Evolutionary conservation across 1,140 invertebrate species (phyloP), one percentile per base, ranked within the genome.

Genomic region (Neodiprion virginianus): DNA sequence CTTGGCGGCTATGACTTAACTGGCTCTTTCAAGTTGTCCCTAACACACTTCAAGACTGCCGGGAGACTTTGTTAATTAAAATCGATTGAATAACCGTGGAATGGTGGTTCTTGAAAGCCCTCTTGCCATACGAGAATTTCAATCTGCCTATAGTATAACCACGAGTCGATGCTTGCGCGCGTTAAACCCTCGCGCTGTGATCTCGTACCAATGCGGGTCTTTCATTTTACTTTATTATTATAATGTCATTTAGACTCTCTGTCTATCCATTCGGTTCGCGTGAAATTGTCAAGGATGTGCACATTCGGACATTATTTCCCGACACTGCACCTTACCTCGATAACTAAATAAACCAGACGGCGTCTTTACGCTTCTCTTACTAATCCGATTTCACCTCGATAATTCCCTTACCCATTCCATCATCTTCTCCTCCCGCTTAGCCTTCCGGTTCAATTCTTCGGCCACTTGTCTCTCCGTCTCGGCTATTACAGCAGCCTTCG

Each of bases 351-450:
- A 40, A 40, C 28, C 28, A 40, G 28, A 40, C 28, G 28, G 28
- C 28, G 28, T 40, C 28, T 40, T 5, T 40, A 5, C 28, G 28
- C 28, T 40, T 40, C 28, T 40, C 28, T 40, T 40, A 40, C 28
- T 61, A 9, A 7, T 61, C 40, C 48, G 14, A 67, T 71, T 68
- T 14, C 47, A 40, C 28, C 17, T 12, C 10, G 17, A 73, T 71
- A 67, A 75, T 65, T 17, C 71, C 71, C 77, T 76, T 76, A 88
- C 87, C 92, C 90, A 91, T 81, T 90, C 80, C 72, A 85, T 85
- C 86, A 91, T 89, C 79, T 90, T 90, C 48, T 82, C 74, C 75
- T 88, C 80, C 14, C 88, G 83, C 70, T 86, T 78, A 67, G 21
- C 82, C 73, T 79, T 82, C 49, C 7, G 79, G 83, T 91, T 88